Conservation (phyloP, 2,888 invertebrate species). For the Gymnoscelis rufifasciata region DNA sequence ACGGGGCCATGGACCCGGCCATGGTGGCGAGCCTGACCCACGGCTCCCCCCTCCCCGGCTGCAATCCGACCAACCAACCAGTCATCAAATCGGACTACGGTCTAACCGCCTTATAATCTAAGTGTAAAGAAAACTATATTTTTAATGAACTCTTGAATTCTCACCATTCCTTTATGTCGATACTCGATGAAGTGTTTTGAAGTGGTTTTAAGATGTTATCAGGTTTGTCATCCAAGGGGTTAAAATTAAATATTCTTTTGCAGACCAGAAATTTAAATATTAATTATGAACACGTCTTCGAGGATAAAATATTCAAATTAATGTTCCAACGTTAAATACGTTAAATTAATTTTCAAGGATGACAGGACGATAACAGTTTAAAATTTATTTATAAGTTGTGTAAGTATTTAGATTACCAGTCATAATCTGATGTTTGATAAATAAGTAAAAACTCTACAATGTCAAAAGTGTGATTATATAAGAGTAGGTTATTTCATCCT, state of each 20-base stretch:
- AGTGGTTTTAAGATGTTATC: constrained; percentile 49
- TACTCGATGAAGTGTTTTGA: constrained; percentile 60
- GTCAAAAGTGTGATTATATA: constrained; percentile 79
- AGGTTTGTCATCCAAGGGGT: too few relatives aligned
- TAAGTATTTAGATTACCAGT: constrained; percentile 69
- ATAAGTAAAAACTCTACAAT: constrained; percentile 75
- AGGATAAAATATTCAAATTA: too few relatives aligned
- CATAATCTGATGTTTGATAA: constrained; percentile 71
- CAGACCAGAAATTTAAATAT: too few relatives aligned
- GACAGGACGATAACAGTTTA: constrained; percentile 36
- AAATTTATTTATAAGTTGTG: constrained; percentile 58
- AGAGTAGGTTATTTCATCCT: constrained; percentile 60
- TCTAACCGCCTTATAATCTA: constrained; percentile 85
- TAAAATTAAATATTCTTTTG: too few relatives aligned
- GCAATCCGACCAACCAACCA: constrained; percentile 66
- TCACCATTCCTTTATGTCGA: constrained; percentile 74
- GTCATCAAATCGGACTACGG: constrained; percentile 93
- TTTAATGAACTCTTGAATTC: constrained; percentile 63
- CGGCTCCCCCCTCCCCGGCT: constrained; percentile 75
- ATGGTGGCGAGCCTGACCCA: constrained; percentile 73
- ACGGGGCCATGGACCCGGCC: constrained; percentile 69
- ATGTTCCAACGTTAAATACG: too few relatives aligned
- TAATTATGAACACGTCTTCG: too few relatives aligned
- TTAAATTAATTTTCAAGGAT: not conserved
- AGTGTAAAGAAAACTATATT: constrained; percentile 68